A percentile compares a stretch with the other conserved stretches of the same genome.
These are phyloP conservation scores for Lagocephalus sceleratus DNA, from an alignment of 2,797 vertebrate genomes.

Conservation along the genomic window DNA sequence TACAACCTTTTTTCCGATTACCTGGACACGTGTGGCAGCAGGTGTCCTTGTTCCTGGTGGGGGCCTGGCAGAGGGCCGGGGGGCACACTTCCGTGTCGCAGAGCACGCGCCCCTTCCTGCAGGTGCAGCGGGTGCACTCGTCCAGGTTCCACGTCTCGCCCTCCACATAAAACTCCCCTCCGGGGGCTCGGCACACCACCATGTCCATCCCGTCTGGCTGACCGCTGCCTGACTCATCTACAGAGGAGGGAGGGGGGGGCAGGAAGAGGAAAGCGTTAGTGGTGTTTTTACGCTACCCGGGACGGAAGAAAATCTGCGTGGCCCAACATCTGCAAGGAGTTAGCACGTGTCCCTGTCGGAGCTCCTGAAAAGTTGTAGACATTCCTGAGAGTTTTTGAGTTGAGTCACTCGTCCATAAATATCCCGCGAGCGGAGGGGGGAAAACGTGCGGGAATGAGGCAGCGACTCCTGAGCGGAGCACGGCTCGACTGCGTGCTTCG, in stretches of 20 bases:
- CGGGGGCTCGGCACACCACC: conserved; percentile 79
- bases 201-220: conserved; percentile 77
- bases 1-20: conserved; percentile 33
- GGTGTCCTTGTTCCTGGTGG: conserved; percentile 72
- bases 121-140: conserved; percentile 80
- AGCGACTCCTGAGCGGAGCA: no score
- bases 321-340: conserved; percentile 60
- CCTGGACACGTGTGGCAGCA: conserved; percentile 80
- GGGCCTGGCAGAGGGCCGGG: conserved; percentile 76
- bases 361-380: conserved; percentile 57
- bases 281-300: conserved; percentile 28
- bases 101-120: conserved; percentile 78
- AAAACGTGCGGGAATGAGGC: conserved; percentile 6
- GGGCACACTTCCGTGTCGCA: conserved; percentile 82
- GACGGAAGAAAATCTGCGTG: conserved; percentile 43
- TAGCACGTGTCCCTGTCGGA: conserved; percentile 37
- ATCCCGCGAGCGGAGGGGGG: conserved; percentile 40
- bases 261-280: conserved; percentile 1
- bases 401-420: conserved; percentile 64
- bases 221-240: conserved; percentile 82
- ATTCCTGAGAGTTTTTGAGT: conserved; percentile 69
- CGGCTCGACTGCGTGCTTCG: no score
- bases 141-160: conserved; percentile 85
- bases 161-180: conserved; percentile 80
- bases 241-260: conserved; percentile 4